Evolutionary conservation across 2,888 invertebrate genomes (phyloP), one percentile per base, ranked within the genome.

Genomic region (Athalia circularis): DNA sequence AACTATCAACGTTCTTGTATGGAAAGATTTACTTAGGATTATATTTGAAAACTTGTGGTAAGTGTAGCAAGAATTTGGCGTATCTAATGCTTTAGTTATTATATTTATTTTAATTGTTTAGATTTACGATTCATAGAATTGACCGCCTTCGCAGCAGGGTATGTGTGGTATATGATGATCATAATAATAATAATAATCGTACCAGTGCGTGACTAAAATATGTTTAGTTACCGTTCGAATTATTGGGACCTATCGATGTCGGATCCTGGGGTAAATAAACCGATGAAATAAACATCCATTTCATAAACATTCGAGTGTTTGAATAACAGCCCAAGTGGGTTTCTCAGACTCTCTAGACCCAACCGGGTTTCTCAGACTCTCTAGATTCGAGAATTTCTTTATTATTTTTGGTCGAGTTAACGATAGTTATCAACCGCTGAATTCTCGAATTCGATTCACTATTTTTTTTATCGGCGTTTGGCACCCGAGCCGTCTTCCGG

Each of bases 401-500:
- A 29, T 29, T 29, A 29, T 29, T 29, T 29, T 29, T 29, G 1
- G 0, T 29, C 29, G 29, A 29, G 2, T 29, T 2, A 29, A 29
- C 29, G 29, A 29, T 29, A 29, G 29, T 29, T 29, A 29, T 29
- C 29, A 29, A 29, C 29, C 29, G 29, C 29, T 29, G 2, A 29
- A 29, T 29, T 75, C 62, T 75, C 75, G 29, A 75, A 75, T 75
- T 52, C 6, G 43, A 50, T 48, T 75, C 29, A 29, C 29, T 29
- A 29, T 64, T 62, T 72, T 50, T 50, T 43, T 75, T 62, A 75
- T 50, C 64, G 29, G 50, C 75, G 75, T 50, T 75, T 62, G 75
- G 29, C 62, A 72, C 72, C 72, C 47, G 72, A 72, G 11, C 62
- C 8, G 4, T 29, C 13, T 62, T 8, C 62, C 15, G 62, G 11